A percentile compares a stretch with the other conserved stretches of the same genome.
These are phyloP conservation scores for Cybosia mesomella DNA, from an alignment of 2,888 invertebrate genomes.

Conservation along the genomic window DNA sequence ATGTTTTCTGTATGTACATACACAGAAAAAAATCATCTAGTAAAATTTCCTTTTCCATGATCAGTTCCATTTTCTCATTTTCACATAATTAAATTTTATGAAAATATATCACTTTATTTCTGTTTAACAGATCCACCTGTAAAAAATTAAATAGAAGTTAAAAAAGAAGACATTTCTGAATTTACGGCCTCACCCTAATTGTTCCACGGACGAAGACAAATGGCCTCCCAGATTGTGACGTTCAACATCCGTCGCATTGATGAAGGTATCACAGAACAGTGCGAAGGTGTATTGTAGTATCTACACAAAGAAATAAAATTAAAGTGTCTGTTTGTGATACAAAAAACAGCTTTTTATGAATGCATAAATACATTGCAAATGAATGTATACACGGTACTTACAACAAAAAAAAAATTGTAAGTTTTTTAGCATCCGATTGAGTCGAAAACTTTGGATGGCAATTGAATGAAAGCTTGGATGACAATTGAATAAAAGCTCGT, in stretches of 20 bases:
- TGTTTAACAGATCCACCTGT: conserved; percentile 13
- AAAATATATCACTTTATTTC: not conserved
- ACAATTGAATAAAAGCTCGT: too few species aligned
- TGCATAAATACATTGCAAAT: too few species aligned
- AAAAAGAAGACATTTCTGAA: conserved; percentile 16
- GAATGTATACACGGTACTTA: not conserved
- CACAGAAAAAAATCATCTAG: too few species aligned
- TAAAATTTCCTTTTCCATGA: too few species aligned
- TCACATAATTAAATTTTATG: not conserved
- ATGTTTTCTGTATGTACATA: too few species aligned
- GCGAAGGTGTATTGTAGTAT: conserved; percentile 31
- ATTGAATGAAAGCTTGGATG: too few species aligned
- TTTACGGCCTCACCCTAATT: conserved; percentile 42
- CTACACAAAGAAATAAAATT: not conserved
- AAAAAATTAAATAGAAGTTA: conserved; percentile 4
- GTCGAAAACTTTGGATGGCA: too few species aligned
- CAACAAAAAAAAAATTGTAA: too few species aligned
- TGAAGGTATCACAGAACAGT: conserved; percentile 25
- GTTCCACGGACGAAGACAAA: conserved; percentile 46
- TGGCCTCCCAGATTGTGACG: conserved; percentile 39
- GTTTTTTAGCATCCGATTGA: too few species aligned
- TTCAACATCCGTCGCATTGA: conserved; percentile 38
- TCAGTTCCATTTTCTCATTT: not conserved
- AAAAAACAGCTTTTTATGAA: too few species aligned
- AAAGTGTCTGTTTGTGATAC: too few species aligned